Base-by-base conservation (phyloP, 2,888 invertebrate species). In the Chrysolina haemoptera region DNA sequence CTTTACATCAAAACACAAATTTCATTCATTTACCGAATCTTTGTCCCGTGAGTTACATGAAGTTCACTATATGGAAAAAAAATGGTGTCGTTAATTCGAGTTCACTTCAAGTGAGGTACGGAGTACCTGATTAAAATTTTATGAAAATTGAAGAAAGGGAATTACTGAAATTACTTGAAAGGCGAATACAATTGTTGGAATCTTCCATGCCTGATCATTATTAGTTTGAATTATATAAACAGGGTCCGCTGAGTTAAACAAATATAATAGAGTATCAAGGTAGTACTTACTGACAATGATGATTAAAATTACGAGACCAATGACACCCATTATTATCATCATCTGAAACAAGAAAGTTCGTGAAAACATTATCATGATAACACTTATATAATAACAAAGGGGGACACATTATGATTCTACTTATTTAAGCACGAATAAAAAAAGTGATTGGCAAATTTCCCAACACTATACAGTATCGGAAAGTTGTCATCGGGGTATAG, bases 321-420 rank as follows among this genome's bases (percentile, higher is more conserved):
- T 95, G 82, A 94, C 94, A 84, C 96, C 95, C 91, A 96, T 94
- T 81, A 96, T 95, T 86, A 96, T 93, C 96, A 96, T 96, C 96
- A 96, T 96, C 92, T 86, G 81, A n/a, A 78, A 75, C 70, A 74
- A 73, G 76, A 73, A n/a, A 20, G 66, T 68, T 40, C 14, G 14
- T 68, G 10, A 12, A 53, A 53, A 53, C 5, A 27, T 3, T 27
- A 27, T 27, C 27, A 27, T 27, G 27, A 27, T 27, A 27, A 27
- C 27, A 27, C 27, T 27, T 1, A 27, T 3, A 1, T 27, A 27
- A 27, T n/a, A n/a, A n/a, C n/a, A n/a, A n/a, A n/a, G n/a, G n/a
- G n/a, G n/a, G n/a, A n/a, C n/a, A n/a, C n/a, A n/a, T n/a, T n/a
- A n/a, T n/a, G n/a, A n/a, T n/a, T n/a, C n/a, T n/a, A n/a, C n/a